Conservation (phyloP, 2,113 vertebrate genomes). For the Chaetura pelagica region DNA sequence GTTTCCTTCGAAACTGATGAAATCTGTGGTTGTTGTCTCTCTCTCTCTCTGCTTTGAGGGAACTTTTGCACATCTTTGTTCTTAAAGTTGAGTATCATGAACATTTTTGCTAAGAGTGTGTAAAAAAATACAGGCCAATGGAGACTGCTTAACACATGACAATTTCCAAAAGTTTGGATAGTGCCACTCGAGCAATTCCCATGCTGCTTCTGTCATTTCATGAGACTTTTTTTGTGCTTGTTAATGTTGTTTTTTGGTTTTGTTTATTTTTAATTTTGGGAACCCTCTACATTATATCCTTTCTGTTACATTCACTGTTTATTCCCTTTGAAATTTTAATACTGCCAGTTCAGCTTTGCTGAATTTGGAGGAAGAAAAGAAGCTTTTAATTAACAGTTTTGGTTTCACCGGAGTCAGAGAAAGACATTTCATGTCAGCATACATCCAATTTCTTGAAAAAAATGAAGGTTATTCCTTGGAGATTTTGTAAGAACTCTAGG, state of each 20-base stretch:
- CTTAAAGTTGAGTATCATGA: neutral
- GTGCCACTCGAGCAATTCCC: neutral
- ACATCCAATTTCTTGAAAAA: neutral
- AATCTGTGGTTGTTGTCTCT: neutral
- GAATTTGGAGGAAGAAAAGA: neutral
- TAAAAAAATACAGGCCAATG: neutral
- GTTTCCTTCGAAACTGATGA: neutral
- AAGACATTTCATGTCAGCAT: neutral
- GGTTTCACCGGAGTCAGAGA: neutral
- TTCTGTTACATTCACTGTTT: neutral
- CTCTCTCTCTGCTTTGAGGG: neutral
- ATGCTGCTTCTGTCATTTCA: neutral
- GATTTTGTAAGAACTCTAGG: neutral
- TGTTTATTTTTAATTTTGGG: neutral
- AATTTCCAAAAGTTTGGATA: neutral
- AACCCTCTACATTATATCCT: neutral
- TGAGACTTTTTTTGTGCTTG: neutral
- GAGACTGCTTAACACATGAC: neutral
- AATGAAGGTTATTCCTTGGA: neutral
- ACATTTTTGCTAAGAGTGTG: neutral
- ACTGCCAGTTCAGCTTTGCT: neutral
- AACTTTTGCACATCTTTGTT: neutral
- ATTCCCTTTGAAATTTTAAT: neutral
- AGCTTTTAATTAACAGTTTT: constrained; percentile 1
- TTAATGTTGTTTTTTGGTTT: neutral